A percentile compares a stretch with the other conserved stretches of the same genome.
Evolutionary conservation across 2,888 invertebrate species (phyloP).

Genomic region (Eilema sororculum): DNA sequence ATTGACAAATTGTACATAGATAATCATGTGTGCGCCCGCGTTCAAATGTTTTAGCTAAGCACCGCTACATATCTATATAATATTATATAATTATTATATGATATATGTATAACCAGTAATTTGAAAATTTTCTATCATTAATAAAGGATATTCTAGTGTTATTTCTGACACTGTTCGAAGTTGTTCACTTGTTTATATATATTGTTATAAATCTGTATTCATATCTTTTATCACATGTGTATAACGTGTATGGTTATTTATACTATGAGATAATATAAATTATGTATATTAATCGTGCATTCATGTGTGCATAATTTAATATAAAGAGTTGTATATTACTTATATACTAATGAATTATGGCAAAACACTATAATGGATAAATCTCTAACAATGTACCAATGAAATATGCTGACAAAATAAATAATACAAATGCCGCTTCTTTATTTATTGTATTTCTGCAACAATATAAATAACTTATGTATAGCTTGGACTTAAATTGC

Average conservation of each 20-base stretch:
- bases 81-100: conserved; percentile 22
- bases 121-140: conserved; percentile 82
- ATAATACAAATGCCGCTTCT: conserved; percentile 86
- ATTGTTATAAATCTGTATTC: conserved; percentile 84
- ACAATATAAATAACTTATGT: no score
- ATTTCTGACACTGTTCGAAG: conserved; percentile 82
- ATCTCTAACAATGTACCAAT: conserved; percentile 86
- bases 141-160: conserved; percentile 80
- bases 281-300: conserved; percentile 84
- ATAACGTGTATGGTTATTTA: conserved; percentile 82
- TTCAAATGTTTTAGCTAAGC: conserved; percentile 76
- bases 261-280: conserved; percentile 76
- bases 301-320: conserved; percentile 81
- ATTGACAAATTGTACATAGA: conserved; percentile 73
- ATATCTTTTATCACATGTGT: conserved; percentile 84
- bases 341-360: conserved; percentile 78
- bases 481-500: no score
- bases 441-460: conserved; percentile 76
- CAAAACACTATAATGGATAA: conserved; percentile 77
- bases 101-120: conserved; percentile 72
- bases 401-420: conserved; percentile 85
- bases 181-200: conserved; percentile 87
- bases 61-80: conserved; percentile 83
- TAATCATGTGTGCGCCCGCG: conserved; percentile 70
- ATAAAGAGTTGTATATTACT: conserved; percentile 83